Evolutionary conservation across 2,797 vertebrate genomes (phyloP), one percentile per base, ranked within the genome.

Genomic region (Crenichthys baileyi): DNA sequence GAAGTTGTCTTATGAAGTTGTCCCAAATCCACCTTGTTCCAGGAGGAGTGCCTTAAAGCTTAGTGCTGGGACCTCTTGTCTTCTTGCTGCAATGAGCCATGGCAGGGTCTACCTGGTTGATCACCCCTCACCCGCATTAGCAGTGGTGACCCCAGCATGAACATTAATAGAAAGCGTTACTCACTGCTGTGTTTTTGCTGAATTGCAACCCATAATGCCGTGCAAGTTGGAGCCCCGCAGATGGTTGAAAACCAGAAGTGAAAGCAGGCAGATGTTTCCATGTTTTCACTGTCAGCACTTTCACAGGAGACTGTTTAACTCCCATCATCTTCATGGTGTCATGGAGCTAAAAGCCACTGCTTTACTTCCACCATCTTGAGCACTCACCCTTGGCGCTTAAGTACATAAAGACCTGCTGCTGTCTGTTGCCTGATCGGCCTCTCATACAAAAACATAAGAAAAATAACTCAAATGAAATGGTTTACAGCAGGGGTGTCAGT

Each of bases 211-310:
- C 89, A 88, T 67, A 78, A 87, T 90, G 82, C 90, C 15, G 68
- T 85, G 86, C 73, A 16, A 60, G 1, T 58, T 24, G 9, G 41
- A 72, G 74, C 71, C 20, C 0, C 44, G 55, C 87, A 82, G 79
- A 86, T 73, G 76, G 77, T 65, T 61, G 53, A 88, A 91, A 92
- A 90, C 81, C 88, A 90, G 91, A 91, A 91, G 91, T 92, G 91
- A 91, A 86, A 92, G 83, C 63, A 20, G 12, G 68, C 90, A 90
- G 91, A 90, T 91, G 90, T 90, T 92, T 88, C 81, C 84, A 87
- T 15, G 76, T 83, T 65, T 73, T 82, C 83, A 44, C 11, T 0
- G 85, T 90, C 89, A 90, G 87, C 87, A 89, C 12, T 85, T 89
- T 89, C 44, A 78, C 60, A 41, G 0, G 44, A 83, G 75, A 81